phyloP scores from a whole-genome alignment of 2,888 invertebrate species.

The Scaptodrosophila latifasciaeformis region DNA sequence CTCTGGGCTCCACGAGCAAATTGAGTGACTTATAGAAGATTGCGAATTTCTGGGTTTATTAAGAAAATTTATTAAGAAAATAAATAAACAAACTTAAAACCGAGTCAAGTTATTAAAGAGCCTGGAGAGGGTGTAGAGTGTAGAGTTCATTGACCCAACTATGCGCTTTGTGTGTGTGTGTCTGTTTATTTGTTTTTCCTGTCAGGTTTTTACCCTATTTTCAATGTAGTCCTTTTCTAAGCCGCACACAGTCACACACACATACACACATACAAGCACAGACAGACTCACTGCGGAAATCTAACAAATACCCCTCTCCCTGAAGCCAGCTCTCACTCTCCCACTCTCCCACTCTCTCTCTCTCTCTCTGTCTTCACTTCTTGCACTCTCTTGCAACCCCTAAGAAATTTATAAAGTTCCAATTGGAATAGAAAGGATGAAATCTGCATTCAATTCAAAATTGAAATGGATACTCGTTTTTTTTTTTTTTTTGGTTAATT shows the following conservation, averaged over 20 bases:
- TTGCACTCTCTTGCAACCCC: slow-evolving; percentile 24
- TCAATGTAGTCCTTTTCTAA: slow-evolving; percentile 47
- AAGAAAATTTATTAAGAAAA: too few species aligned
- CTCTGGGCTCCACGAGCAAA: too few species aligned
- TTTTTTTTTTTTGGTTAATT: too few species aligned
- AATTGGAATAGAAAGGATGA: slow-evolving; percentile 26
- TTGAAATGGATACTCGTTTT: too few species aligned
- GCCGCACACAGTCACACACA: slow-evolving; percentile 26
- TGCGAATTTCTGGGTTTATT: neutral
- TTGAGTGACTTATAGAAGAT: too few species aligned
- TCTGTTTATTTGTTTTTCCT: slow-evolving; percentile 61
- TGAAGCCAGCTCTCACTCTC: neutral
- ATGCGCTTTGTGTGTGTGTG: slow-evolving; percentile 2
- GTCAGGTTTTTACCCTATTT: slow-evolving; percentile 69
- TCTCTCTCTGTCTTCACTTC: neutral
- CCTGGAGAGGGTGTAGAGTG: too few species aligned
- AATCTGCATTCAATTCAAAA: too few species aligned
- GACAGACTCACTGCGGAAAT: slow-evolving; percentile 14
- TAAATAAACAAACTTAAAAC: slow-evolving; percentile 2
- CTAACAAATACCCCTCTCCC: slow-evolving; percentile 17
- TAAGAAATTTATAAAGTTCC: slow-evolving; percentile 10
- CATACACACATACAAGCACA: slow-evolving; percentile 11
- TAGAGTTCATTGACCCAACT: slow-evolving; percentile 37
- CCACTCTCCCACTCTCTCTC: neutral
- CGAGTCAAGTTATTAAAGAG: slow-evolving; percentile 9